These are phyloP conservation scores for Anarrhichthys ocellatus DNA, from an alignment of 2,113 vertebrate genomes.

Conservation along the genomic window DNA sequence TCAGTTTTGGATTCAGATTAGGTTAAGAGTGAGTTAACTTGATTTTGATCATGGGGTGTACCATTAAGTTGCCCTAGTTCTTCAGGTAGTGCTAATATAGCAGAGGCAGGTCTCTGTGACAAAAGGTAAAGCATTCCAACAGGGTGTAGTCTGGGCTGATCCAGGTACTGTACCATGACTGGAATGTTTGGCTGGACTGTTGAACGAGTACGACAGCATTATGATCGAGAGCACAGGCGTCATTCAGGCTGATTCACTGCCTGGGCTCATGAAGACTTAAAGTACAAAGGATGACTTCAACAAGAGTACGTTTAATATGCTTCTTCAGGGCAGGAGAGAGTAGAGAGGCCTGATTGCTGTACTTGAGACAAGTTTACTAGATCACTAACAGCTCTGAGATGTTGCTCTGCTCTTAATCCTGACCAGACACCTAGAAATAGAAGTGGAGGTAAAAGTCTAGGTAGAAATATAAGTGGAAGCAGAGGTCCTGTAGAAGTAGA, in stretches of 20 bases:
- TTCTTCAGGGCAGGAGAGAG: not conserved
- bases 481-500: not conserved
- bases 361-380: not conserved
- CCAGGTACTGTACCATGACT: constrained; percentile 9
- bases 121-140: constrained; percentile 1
- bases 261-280: not conserved
- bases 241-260: not conserved
- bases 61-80: not conserved
- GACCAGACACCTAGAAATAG: not conserved
- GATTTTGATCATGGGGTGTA: not conserved
- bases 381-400: not conserved
- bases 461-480: not conserved
- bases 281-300: not conserved
- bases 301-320: accelerated
- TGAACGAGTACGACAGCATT: constrained; percentile 52
- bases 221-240: not conserved
- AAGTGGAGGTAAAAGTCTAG: not conserved
- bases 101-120: constrained; percentile 1
- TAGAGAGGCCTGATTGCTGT: not conserved
- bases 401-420: not conserved
- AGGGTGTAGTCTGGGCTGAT: constrained; percentile 23
- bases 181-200: constrained; percentile 47
- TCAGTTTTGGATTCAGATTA: not conserved
- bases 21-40: not conserved
- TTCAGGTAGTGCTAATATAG: not conserved